Percentiles rank a stretch among this genome's conserved stretches.
phyloP scores from a whole-genome alignment of 2,888 invertebrate genomes.

The Archips xylosteana region DNA sequence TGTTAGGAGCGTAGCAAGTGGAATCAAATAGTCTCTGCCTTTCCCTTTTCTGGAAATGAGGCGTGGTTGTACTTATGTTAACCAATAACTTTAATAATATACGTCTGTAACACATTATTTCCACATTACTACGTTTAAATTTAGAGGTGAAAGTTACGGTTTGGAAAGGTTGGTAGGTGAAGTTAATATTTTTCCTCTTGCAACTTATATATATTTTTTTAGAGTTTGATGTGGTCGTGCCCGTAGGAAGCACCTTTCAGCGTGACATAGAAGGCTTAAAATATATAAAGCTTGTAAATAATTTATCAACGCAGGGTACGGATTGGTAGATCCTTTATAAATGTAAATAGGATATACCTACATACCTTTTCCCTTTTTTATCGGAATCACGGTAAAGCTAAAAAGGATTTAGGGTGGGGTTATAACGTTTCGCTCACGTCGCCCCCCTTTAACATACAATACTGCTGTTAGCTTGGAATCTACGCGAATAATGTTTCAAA shows the following conservation, averaged over 20 bases:
- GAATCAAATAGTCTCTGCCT: too few relatives aligned
- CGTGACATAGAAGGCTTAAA: constrained; percentile 13
- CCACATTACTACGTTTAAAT: too few relatives aligned
- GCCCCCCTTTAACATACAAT: constrained; percentile 22
- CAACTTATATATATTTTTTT: neutral
- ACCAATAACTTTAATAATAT: too few relatives aligned
- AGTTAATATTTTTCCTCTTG: too few relatives aligned
- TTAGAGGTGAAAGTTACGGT: too few relatives aligned
- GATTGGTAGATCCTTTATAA: constrained; percentile 14
- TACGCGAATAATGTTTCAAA: constrained; percentile 11
- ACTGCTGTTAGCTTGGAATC: constrained; percentile 18
- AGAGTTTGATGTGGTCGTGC: neutral
- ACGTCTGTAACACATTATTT: too few relatives aligned
- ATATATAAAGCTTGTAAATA: constrained; percentile 29
- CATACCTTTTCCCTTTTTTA: constrained; percentile 27
- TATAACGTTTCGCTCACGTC: constrained; percentile 28
- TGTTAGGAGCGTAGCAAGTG: too few relatives aligned
- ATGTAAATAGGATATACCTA: constrained; percentile 20
- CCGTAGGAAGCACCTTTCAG: constrained; percentile 5
- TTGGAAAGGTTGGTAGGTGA: too few relatives aligned
- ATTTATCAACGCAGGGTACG: constrained; percentile 32
- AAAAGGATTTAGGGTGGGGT: constrained; percentile 34
- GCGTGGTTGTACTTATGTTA: too few relatives aligned
- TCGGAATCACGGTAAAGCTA: constrained; percentile 22
- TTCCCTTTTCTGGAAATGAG: too few relatives aligned